A percentile compares a stretch with the other conserved stretches of the same genome.
Conservation (phyloP, 2,113 vertebrate species). For the Corydoras sp. region DNA sequence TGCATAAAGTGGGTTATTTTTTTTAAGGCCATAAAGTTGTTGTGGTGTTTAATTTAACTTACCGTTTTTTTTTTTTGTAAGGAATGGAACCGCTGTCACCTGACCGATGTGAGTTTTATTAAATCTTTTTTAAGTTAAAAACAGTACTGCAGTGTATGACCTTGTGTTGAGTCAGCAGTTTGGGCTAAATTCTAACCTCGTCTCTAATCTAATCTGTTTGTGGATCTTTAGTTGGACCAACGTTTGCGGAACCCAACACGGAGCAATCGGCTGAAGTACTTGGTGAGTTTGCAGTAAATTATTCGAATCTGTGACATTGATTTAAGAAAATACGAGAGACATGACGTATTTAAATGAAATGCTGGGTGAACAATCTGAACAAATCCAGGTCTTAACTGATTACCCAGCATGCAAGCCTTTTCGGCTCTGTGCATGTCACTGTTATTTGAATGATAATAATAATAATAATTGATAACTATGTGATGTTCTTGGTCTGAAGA, state of each 20-base stretch:
- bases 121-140: neutral
- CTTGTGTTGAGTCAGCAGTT: neutral
- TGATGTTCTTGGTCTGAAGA: neutral
- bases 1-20: neutral
- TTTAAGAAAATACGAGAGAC: too few species aligned
- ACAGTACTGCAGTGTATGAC: neutral
- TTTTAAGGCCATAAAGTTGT: neutral
- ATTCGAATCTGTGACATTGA: too few species aligned
- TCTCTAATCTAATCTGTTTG: neutral
- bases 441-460: too few species aligned
- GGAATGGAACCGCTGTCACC: conserved; percentile 19
- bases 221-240: neutral
- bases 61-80: neutral
- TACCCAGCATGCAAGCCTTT: too few species aligned
- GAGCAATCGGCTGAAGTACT: conserved; percentile 15
- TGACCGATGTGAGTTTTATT: conserved; percentile 22
- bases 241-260: conserved; percentile 3
- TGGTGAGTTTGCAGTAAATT: neutral
- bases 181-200: neutral
- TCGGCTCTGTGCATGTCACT: too few species aligned
- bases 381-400: too few species aligned
- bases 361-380: too few species aligned
- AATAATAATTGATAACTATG: too few species aligned
- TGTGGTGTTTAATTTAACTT: neutral
- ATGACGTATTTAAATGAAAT: too few species aligned